Evolutionary conservation across 2,888 invertebrate genomes (phyloP).

Genomic region (Seladonia tumulorum): DNA sequence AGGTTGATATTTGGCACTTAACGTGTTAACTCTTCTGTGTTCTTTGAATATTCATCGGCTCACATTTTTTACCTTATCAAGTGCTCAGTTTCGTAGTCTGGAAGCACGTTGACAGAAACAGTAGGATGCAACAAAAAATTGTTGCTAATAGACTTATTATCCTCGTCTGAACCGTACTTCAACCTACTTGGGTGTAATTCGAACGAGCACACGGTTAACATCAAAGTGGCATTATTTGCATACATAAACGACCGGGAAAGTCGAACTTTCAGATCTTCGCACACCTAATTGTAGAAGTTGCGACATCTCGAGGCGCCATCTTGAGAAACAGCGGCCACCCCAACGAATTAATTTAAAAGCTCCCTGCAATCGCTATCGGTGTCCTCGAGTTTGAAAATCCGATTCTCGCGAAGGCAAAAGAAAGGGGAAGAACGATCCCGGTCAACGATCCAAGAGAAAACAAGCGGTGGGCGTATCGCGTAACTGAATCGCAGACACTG

Average conservation of each 20-base stretch:
- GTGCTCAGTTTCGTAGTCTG: no score
- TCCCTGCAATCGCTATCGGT: neutral
- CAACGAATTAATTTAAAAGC: neutral
- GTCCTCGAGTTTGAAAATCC: neutral
- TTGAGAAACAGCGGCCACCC: neutral
- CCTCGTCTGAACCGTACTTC: no score
- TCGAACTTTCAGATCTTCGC: neutral
- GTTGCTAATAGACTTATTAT: neutral
- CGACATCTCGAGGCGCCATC: neutral
- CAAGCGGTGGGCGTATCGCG: neutral
- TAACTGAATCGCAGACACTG: neutral
- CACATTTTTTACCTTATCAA: no score
- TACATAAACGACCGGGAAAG: neutral
- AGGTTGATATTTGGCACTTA: no score
- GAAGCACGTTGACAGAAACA: no score
- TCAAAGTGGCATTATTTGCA: neutral
- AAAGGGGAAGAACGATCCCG: neutral
- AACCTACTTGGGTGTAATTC: no score
- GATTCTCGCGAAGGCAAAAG: neutral
- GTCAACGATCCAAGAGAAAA: constrained; percentile 3
- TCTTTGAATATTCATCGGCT: no score
- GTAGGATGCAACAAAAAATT: neutral
- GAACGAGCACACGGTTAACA: no score
- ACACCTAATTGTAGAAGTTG: neutral
- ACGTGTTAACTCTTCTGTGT: no score